Conservation (phyloP, 2,888 invertebrate species). For the Crepidodera aurea region DNA sequence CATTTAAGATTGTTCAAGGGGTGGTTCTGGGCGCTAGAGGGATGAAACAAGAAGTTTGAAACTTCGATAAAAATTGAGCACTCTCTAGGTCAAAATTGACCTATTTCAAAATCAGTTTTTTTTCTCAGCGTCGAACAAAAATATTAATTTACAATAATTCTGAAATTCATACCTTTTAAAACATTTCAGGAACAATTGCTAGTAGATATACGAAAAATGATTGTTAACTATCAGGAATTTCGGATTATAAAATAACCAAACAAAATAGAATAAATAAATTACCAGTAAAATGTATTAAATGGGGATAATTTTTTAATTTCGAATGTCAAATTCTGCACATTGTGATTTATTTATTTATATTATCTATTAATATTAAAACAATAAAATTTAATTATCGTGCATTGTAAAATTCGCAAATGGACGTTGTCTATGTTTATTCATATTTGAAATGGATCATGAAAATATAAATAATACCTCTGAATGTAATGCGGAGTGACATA, state of each 20-base stretch:
- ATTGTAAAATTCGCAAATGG: constrained; percentile 5
- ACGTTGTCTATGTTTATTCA: constrained; percentile 16
- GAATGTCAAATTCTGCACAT: background rate
- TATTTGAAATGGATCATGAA: constrained; percentile 20
- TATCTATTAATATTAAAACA: constrained; percentile 24
- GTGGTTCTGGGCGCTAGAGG: no score
- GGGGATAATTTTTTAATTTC: constrained; percentile 9
- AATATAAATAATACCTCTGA: constrained; percentile 11
- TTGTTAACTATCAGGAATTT: background rate
- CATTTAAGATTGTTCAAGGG: no score
- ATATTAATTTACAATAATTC: no score
- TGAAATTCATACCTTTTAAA: no score
- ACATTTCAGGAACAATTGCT: no score
- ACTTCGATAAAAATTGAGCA: no score
- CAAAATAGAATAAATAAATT: background rate
- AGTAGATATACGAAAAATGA: no score
- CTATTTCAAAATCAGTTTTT: no score
- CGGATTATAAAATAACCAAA: background rate
- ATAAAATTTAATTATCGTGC: constrained; percentile 21
- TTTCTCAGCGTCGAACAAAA: no score
- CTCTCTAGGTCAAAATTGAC: no score
- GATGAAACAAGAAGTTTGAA: no score
- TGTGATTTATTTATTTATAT: constrained; percentile 20
- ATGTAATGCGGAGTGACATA: background rate
- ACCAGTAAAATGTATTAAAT: constrained; percentile 2